Percentiles rank a stretch among this genome's conserved stretches.
These are phyloP conservation scores for Silurus asotus DNA, from an alignment of 2,113 vertebrate species.

Conservation along the genomic window DNA sequence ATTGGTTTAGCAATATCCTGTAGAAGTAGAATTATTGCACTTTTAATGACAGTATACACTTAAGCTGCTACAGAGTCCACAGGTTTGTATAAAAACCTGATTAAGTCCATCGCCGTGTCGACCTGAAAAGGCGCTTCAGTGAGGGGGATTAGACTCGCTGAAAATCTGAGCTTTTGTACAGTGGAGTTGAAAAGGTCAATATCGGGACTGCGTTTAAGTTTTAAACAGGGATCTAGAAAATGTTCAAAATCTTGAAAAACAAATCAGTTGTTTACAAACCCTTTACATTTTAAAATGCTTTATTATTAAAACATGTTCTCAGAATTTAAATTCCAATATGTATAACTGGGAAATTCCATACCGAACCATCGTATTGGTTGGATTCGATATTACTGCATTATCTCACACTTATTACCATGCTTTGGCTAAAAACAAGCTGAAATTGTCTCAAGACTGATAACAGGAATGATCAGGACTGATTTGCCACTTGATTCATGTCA, in stretches of 20 bases:
- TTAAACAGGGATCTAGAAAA: not conserved
- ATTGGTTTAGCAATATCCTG: not conserved
- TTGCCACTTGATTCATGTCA: not conserved
- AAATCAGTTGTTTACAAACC: not conserved
- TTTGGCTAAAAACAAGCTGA: not conserved
- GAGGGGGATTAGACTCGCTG: not conserved
- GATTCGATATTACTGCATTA: not conserved
- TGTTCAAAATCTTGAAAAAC: not conserved
- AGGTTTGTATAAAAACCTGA: not conserved
- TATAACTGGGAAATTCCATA: not conserved
- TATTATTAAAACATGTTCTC: not conserved
- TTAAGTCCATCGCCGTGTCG: no score
- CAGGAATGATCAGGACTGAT: not conserved
- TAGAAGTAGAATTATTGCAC: not conserved
- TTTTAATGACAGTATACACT: not conserved
- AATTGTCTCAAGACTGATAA: not conserved
- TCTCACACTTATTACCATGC: not conserved
- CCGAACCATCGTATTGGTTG: not conserved
- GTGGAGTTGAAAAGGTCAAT: not conserved
- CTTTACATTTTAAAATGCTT: not conserved
- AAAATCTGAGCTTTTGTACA: not conserved
- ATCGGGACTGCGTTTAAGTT: not conserved
- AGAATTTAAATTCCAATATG: not conserved
- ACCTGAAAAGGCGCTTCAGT: not conserved
- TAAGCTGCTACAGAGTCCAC: not conserved